These are phyloP conservation scores for Serripes groenlandicus DNA, from an alignment of 2,888 invertebrate genomes.

Conservation along the genomic window DNA sequence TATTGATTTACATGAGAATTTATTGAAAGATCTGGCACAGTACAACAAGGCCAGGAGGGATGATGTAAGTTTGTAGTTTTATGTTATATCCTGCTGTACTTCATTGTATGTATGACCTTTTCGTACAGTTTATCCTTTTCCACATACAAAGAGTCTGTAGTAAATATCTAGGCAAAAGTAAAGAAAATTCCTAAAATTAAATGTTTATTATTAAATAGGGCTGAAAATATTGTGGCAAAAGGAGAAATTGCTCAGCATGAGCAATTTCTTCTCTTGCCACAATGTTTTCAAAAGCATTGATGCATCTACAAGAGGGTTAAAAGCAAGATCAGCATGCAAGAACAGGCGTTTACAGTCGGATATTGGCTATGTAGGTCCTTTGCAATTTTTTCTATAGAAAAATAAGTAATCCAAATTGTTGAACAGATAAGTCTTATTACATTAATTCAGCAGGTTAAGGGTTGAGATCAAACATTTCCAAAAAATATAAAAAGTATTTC, in stretches of 20 bases:
- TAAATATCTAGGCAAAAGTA: too few relatives aligned
- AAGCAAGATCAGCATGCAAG: background rate
- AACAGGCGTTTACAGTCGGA: too few relatives aligned
- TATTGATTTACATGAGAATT: constrained; percentile 79
- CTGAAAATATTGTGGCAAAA: background rate
- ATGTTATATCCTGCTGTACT: background rate
- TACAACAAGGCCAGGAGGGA: constrained; percentile 83
- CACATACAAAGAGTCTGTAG: background rate
- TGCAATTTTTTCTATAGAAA: too few relatives aligned
- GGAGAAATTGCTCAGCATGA: background rate
- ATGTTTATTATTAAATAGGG: background rate
- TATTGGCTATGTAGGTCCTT: too few relatives aligned
- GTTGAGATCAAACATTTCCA: too few relatives aligned
- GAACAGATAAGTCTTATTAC: too few relatives aligned
- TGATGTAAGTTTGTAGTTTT: constrained; percentile 69
- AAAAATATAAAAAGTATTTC: too few relatives aligned
- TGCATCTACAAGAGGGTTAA: background rate
- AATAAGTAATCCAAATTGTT: too few relatives aligned
- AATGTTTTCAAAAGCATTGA: background rate
- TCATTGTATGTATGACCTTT: background rate
- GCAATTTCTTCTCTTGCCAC: background rate
- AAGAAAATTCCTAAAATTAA: background rate
- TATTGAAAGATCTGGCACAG: constrained; percentile 82
- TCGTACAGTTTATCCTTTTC: background rate
- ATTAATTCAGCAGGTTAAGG: too few relatives aligned